These are phyloP conservation scores for Linnaemya vulpina DNA, from an alignment of 2,888 invertebrate genomes.

Conservation along the genomic window DNA sequence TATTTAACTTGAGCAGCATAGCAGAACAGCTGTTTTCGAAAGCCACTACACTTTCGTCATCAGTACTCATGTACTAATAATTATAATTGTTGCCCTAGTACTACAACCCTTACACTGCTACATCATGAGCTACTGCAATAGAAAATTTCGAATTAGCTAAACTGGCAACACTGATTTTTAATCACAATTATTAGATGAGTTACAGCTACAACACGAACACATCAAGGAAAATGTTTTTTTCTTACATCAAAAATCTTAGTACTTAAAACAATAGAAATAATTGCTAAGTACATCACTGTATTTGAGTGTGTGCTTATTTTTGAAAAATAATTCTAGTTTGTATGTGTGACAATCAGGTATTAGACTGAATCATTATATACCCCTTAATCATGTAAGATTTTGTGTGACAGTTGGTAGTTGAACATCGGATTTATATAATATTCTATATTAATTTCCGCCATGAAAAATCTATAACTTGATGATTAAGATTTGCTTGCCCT, in stretches of 20 bases:
- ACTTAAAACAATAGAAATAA: neutral
- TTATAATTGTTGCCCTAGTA: no score
- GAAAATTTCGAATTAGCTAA: no score
- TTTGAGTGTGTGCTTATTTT: neutral
- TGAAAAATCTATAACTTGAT: conserved; percentile 12
- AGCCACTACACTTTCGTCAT: no score
- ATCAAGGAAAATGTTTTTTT: neutral
- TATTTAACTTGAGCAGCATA: no score
- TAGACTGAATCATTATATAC: conserved; percentile 9
- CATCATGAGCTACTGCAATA: no score
- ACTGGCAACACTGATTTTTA: no score
- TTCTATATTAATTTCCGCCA: conserved; percentile 3
- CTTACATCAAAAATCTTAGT: neutral
- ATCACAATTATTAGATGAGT: no score
- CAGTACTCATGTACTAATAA: no score
- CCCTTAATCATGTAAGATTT: conserved; percentile 11
- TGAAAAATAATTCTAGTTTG: neutral
- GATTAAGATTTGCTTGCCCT: conserved; percentile 17
- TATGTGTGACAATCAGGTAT: neutral
- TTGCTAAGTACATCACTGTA: neutral
- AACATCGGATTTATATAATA: conserved; percentile 28
- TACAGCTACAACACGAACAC: no score
- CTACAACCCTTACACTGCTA: no score
- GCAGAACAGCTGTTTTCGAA: no score
- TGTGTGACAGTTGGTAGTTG: neutral